Conservation (phyloP, 1,140 invertebrate genomes). For the Apocrypta bakeri region DNA sequence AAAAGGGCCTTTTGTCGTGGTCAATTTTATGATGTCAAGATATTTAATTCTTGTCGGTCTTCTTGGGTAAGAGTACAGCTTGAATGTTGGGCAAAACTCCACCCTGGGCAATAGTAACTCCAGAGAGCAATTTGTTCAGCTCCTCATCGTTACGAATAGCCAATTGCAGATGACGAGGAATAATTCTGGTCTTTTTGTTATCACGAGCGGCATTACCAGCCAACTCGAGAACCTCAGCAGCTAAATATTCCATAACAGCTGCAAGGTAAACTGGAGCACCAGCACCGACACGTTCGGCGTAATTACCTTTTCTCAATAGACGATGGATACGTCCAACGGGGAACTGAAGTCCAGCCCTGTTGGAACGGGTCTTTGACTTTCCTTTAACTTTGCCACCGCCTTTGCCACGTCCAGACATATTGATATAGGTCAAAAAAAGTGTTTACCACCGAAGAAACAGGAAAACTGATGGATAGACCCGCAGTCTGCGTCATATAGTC, state of each 20-base stretch:
- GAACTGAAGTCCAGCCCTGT: slow-evolving; percentile 81
- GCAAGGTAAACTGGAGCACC: slow-evolving; percentile 83
- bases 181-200: slow-evolving; percentile 81
- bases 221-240: slow-evolving; percentile 86
- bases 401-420: slow-evolving; percentile 78
- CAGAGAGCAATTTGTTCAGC: slow-evolving; percentile 78
- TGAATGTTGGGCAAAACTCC: slow-evolving; percentile 82
- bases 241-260: slow-evolving; percentile 78
- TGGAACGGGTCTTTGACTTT: slow-evolving; percentile 79
- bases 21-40: not conserved
- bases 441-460: not conserved
- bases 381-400: slow-evolving; percentile 79
- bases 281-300: slow-evolving; percentile 81
- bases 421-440: not conserved
- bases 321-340: slow-evolving; percentile 83
- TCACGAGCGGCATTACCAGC: slow-evolving; percentile 85
- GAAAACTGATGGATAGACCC: not conserved
- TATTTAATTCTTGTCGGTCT: slow-evolving; percentile 14
- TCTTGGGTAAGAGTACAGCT: slow-evolving; percentile 74
- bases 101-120: slow-evolving; percentile 82
- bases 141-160: slow-evolving; percentile 78
- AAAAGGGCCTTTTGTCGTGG: slow-evolving; percentile 22
- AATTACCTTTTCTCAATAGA: slow-evolving; percentile 82
- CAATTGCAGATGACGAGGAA: slow-evolving; percentile 87
- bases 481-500: too few relatives aligned